Evolutionary conservation across 2,888 invertebrate genomes (phyloP), one percentile per base, ranked within the genome.

Genomic region (Morpho deidamia): DNA sequence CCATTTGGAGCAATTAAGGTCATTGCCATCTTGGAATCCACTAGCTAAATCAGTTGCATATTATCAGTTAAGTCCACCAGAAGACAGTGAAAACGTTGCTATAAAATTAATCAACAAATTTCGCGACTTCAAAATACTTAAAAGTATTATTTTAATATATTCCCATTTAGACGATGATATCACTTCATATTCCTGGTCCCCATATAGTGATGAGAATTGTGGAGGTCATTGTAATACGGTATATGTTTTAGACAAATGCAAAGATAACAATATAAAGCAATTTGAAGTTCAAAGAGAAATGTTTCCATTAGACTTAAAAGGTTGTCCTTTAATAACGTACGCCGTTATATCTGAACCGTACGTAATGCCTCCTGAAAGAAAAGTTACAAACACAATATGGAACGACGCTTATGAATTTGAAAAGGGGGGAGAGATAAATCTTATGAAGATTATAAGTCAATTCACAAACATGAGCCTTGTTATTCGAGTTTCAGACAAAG

Each of bases 21-120:
- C 80, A 68, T 73, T 90, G 51, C 90, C 90, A 8, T 83, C 88
- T 58, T 90, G 90, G 90, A 90, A 90, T 72, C 90, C 90, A 58
- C 75, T 87, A 58, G 89, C 90, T n/a, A 90, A 90, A 67, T 84
- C 84, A 7, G 75, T 89, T 56, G 79, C 89, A 55, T 87, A 79
- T 61, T 90, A 90, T 61, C 72, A 81, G 66, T 60, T 83, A 50
- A 77, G 71, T 61, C 60, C 61, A 46, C 70, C 73, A 41, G 83
- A 86, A 55, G 68, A 72, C 11, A 72, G 68, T 1, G 71, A 76
- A 65, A 65, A 69, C 23, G 71, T 72, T 7, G 77, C 88, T 32
- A 78, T 80, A 50, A 67, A 73, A 52, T 79, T 90, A 46, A 87
- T 90, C 54, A 87, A 90, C 62, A 71, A 82, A 60, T 71, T 90